phyloP scores from a whole-genome alignment of 1,140 invertebrate genomes.

The Trichomalopsis sarcophagae region DNA sequence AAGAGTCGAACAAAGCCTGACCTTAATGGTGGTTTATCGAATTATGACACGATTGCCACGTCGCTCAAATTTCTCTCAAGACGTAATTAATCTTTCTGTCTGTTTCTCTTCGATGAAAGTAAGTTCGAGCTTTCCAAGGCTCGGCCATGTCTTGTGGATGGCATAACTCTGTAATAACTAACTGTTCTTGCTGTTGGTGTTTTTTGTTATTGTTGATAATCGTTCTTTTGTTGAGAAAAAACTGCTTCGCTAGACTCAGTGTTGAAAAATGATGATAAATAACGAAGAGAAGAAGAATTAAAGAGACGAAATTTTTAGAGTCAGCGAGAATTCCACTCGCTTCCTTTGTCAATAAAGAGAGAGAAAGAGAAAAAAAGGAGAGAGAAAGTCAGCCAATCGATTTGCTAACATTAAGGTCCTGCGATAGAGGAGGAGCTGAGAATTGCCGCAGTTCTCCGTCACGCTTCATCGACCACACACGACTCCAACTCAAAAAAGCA shows the following conservation, averaged over 20 bases:
- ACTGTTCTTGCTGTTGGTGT: not conserved
- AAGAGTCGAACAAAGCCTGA: not conserved
- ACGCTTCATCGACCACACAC: slow-evolving; percentile 22
- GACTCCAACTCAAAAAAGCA: slow-evolving; percentile 8
- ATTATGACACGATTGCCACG: slow-evolving; percentile 40
- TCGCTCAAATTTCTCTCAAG: not conserved
- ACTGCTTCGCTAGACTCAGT: too few species aligned
- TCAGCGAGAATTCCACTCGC: not conserved
- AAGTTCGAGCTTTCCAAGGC: not conserved
- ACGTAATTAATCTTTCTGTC: not conserved
- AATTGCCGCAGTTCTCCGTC: slow-evolving; percentile 11
- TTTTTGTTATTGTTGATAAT: not conserved
- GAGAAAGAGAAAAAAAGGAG: not conserved
- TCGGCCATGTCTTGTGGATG: too few species aligned
- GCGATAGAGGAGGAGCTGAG: slow-evolving; percentile 21
- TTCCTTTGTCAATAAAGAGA: slow-evolving; percentile 10
- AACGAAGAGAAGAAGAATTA: not conserved
- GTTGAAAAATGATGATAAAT: not conserved
- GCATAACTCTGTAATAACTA: too few species aligned
- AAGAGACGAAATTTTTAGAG: not conserved
- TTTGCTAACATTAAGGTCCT: slow-evolving; percentile 66
- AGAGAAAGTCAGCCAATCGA: slow-evolving; percentile 21
- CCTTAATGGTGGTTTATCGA: slow-evolving; percentile 48
- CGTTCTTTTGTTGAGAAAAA: too few species aligned
- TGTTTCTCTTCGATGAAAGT: not conserved